These are phyloP conservation scores for Bugulina stolonifera DNA, from an alignment of 2,888 invertebrate genomes.

Conservation along the genomic window DNA sequence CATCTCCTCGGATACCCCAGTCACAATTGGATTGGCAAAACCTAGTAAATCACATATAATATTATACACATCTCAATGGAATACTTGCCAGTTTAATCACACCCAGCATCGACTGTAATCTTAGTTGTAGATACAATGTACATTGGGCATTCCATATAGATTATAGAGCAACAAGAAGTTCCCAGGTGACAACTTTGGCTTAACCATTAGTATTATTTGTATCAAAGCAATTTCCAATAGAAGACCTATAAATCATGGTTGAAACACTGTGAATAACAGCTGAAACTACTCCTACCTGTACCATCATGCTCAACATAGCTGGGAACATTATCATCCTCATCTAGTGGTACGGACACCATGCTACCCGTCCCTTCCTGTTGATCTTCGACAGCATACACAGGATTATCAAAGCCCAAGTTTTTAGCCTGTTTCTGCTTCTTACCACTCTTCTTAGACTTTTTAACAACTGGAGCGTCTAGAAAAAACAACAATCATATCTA, in stretches of 20 bases:
- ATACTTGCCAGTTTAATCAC: too few species aligned
- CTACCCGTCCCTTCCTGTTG: neutral
- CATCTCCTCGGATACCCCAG: conserved; percentile 19
- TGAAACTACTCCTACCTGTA: neutral
- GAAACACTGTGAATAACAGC: too few species aligned
- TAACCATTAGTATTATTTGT: too few species aligned
- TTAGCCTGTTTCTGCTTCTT: conserved; percentile 19
- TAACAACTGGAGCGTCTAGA: conserved; percentile 5
- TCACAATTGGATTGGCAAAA: conserved; percentile 16
- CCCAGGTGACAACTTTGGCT: too few species aligned
- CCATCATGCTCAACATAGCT: conserved; percentile 11
- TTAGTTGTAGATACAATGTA: too few species aligned
- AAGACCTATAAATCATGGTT: too few species aligned
- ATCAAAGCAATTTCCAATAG: too few species aligned
- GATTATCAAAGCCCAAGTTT: conserved; percentile 10
- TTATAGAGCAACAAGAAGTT: too few species aligned
- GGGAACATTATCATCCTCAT: neutral
- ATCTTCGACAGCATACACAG: conserved; percentile 1
- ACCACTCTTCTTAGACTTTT: neutral
- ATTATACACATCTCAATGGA: too few species aligned
- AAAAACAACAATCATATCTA: too few species aligned
- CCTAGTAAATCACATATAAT: neutral
- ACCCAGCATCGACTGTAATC: too few species aligned
- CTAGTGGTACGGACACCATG: conserved; percentile 23
- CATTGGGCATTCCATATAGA: too few species aligned